phyloP scores from a whole-genome alignment of 1,140 invertebrate genomes.

The Theocolax elegans region DNA sequence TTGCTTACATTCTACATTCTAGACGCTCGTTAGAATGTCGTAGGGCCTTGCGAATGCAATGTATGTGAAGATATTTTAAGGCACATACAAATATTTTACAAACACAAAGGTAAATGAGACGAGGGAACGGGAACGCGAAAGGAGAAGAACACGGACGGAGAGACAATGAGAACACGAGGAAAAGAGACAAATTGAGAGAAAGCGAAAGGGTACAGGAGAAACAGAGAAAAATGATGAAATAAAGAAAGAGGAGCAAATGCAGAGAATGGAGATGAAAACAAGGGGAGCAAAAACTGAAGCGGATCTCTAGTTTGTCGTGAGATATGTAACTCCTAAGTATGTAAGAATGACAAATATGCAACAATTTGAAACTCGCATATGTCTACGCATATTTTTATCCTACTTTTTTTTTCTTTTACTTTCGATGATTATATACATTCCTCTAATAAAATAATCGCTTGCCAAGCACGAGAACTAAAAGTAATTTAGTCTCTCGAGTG shows the following conservation, averaged over 20 bases:
- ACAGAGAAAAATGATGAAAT: neutral
- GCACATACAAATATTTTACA: conserved; percentile 15
- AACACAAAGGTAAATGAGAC: neutral
- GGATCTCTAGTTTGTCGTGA: neutral
- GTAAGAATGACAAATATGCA: too few species aligned
- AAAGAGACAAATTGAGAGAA: conserved; percentile 30
- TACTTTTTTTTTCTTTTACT: too few species aligned
- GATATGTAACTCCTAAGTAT: too few species aligned
- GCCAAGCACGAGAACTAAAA: too few species aligned
- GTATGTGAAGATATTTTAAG: neutral
- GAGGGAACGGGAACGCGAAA: neutral
- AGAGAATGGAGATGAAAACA: neutral
- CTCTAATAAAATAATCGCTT: too few species aligned
- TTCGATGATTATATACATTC: too few species aligned
- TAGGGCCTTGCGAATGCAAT: neutral
- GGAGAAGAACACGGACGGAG: neutral
- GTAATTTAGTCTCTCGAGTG: too few species aligned
- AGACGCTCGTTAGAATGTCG: neutral
- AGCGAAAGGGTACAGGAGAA: conserved; percentile 5
- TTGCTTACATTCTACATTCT: neutral
- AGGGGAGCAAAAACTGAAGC: neutral
- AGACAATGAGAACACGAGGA: conserved; percentile 23
- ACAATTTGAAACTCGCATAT: too few species aligned
- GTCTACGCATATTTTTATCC: too few species aligned
- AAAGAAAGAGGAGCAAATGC: neutral